Conservation (phyloP, 2,797 vertebrate genomes). For the Silurus aristotelis region DNA sequence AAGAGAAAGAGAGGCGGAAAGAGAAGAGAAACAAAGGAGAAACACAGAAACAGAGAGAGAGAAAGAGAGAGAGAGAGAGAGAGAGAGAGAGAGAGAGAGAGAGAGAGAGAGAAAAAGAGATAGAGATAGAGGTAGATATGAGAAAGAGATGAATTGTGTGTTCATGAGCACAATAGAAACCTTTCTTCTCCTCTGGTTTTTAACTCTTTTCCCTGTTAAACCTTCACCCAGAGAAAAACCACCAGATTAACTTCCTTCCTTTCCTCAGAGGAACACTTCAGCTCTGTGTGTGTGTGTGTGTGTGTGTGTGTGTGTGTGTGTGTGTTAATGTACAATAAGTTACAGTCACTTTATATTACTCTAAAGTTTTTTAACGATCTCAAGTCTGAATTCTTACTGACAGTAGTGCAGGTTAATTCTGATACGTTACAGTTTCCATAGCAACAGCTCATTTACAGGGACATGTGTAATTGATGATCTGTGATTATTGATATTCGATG, state of each 20-base stretch:
- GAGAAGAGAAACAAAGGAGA: background rate
- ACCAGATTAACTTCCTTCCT: background rate
- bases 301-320: background rate
- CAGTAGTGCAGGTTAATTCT: no score
- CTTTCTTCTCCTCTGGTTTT: constrained; percentile 54
- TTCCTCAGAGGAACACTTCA: background rate
- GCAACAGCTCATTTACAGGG: no score
- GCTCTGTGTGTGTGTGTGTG: constrained; percentile 8
- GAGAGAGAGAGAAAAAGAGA: background rate
- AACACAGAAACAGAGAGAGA: background rate
- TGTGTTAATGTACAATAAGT: background rate
- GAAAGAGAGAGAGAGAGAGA: background rate
- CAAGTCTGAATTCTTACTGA: no score
- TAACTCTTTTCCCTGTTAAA: constrained; percentile 56
- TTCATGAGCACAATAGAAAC: constrained; percentile 54
- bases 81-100: background rate
- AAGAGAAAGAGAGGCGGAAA: background rate
- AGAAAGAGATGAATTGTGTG: background rate
- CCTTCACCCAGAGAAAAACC: constrained; percentile 28
- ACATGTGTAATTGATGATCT: no score
- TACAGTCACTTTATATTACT: background rate
- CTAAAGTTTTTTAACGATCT: no score
- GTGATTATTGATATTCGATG: no score
- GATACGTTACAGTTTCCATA: no score
- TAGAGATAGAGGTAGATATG: background rate